Conservation (phyloP, 2,888 invertebrate genomes). For the Melanargia galathea region DNA sequence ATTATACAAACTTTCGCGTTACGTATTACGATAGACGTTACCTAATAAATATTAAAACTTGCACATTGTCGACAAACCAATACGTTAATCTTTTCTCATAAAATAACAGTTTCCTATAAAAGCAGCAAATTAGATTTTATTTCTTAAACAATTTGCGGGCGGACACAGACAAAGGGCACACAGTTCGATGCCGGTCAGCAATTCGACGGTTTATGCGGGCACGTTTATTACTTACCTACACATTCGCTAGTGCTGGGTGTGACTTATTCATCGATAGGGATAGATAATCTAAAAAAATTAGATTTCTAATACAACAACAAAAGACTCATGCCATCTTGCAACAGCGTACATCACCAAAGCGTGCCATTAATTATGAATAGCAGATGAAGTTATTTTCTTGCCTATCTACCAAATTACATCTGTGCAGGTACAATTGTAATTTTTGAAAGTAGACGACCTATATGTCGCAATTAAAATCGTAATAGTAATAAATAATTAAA, state of each 20-base stretch:
- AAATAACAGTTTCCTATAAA: slow-evolving; percentile 73
- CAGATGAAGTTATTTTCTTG: too few relatives aligned
- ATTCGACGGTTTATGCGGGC: slow-evolving; percentile 81
- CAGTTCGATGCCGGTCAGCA: slow-evolving; percentile 78
- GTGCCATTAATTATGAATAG: too few relatives aligned
- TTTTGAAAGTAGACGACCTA: too few relatives aligned
- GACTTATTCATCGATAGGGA: slow-evolving; percentile 6
- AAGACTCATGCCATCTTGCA: background rate
- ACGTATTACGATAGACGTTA: background rate
- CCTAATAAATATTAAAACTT: background rate
- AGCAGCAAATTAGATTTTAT: slow-evolving; percentile 81
- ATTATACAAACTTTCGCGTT: background rate
- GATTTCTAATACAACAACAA: too few relatives aligned
- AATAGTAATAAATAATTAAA: too few relatives aligned
- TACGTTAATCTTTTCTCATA: background rate
- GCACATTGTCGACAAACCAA: background rate
- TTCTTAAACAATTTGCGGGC: slow-evolving; percentile 80
- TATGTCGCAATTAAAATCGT: too few relatives aligned
- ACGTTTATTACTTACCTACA: slow-evolving; percentile 76
- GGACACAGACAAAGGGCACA: slow-evolving; percentile 76
- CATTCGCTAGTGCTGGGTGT: slow-evolving; percentile 46
- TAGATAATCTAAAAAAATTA: background rate
- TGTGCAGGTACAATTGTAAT: too few relatives aligned
- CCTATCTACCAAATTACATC: too few relatives aligned
- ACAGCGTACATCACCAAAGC: too few relatives aligned